Conservation (phyloP, 2,797 vertebrate species). For the Microchirus variegatus region DNA sequence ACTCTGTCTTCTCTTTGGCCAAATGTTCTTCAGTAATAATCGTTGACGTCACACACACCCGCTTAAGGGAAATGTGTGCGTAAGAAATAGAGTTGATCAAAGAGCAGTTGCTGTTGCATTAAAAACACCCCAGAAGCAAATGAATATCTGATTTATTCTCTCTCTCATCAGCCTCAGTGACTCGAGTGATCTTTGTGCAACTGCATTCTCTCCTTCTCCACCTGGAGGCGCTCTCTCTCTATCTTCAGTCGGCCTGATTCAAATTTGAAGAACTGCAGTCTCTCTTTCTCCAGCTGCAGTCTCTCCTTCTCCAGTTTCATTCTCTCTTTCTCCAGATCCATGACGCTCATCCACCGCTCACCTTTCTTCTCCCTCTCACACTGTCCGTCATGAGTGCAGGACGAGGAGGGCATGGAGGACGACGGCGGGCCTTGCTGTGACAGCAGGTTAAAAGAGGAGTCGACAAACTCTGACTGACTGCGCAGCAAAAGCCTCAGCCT, state of each 20-base stretch:
- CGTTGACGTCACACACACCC: not conserved
- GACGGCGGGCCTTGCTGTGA: constrained; percentile 66
- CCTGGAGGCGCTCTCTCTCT: constrained; percentile 91
- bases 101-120: constrained; percentile 15
- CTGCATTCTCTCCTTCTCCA: constrained; percentile 90
- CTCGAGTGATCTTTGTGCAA: constrained; percentile 68
- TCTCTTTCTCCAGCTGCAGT: constrained; percentile 91
- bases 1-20: constrained; percentile 23
- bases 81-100: not conserved
- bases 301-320: constrained; percentile 91
- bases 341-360: constrained; percentile 77
- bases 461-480: constrained; percentile 58
- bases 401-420: constrained; percentile 48
- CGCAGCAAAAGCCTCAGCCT: constrained; percentile 66
- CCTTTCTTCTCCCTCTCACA: constrained; percentile 77
- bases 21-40: constrained; percentile 19
- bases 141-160: constrained; percentile 1
- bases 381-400: constrained; percentile 67
- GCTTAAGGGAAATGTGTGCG: not conserved
- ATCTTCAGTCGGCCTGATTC: constrained; percentile 92
- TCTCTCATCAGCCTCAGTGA: constrained; percentile 25
- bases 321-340: constrained; percentile 89
- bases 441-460: constrained; percentile 50
- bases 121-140: not conserved
- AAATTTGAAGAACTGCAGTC: constrained; percentile 92